A percentile compares a stretch with the other conserved stretches of the same genome.
These are phyloP conservation scores for Gerris buenoi DNA, from an alignment of 1,140 invertebrate species.

Conservation along the genomic window DNA sequence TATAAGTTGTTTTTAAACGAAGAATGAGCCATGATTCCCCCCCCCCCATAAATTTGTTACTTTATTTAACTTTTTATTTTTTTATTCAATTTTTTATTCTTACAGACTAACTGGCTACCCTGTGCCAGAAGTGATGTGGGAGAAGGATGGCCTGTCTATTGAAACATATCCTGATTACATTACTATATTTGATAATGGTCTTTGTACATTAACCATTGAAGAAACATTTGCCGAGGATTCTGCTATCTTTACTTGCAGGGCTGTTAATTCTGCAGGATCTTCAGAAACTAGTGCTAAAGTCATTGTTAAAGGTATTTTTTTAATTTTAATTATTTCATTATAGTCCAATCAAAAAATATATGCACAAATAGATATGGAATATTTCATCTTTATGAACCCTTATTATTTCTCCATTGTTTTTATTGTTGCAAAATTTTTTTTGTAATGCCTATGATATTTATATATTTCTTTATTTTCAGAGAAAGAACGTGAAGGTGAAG, in stretches of 20 bases:
- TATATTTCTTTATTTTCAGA: slow-evolving; percentile 31
- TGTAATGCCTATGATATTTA: not conserved
- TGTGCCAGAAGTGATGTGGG: slow-evolving; percentile 46
- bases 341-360: too few relatives aligned
- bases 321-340: too few relatives aligned
- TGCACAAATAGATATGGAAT: too few relatives aligned
- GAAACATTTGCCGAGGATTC: slow-evolving; percentile 72
- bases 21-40: too few relatives aligned
- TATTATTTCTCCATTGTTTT: too few relatives aligned
- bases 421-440: too few relatives aligned
- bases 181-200: slow-evolving; percentile 32
- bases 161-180: slow-evolving; percentile 53
- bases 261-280: slow-evolving; percentile 48
- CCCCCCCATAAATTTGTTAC: too few relatives aligned
- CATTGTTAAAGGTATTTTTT: slow-evolving; percentile 52
- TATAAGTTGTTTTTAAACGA: too few relatives aligned
- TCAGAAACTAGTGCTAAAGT: slow-evolving; percentile 57
- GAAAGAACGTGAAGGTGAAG: slow-evolving; percentile 44
- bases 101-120: slow-evolving; percentile 37
- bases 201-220: slow-evolving; percentile 53
- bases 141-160: slow-evolving; percentile 53
- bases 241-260: slow-evolving; percentile 56
- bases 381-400: too few relatives aligned
- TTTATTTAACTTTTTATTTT: too few relatives aligned
- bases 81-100: not conserved